Percentiles rank a stretch among this genome's conserved stretches.
These are phyloP conservation scores for Anguilla megastoma DNA, from an alignment of 2,797 vertebrate genomes.

Conservation along the genomic window DNA sequence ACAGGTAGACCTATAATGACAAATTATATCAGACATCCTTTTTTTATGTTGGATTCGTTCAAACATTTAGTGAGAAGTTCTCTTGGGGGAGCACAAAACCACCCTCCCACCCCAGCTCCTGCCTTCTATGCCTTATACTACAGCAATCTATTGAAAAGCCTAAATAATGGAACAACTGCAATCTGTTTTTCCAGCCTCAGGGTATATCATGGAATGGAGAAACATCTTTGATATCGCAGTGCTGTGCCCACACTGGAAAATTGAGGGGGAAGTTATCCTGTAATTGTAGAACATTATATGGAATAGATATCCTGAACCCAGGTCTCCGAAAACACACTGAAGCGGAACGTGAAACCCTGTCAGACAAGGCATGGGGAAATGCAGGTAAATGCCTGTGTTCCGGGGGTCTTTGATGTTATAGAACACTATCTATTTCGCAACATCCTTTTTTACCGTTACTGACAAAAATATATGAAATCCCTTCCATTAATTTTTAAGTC, in stretches of 20 bases:
- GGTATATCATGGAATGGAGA: slow-evolving; percentile 26
- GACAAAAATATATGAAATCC: background rate
- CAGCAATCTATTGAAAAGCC: slow-evolving; percentile 20
- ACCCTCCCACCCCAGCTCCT: background rate
- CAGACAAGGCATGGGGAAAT: no score
- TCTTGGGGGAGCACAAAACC: background rate
- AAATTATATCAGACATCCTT: slow-evolving; percentile 6
- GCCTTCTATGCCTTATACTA: background rate
- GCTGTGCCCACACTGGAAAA: background rate
- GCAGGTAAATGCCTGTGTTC: background rate
- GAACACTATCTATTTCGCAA: background rate
- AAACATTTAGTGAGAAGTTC: background rate
- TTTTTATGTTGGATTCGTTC: background rate
- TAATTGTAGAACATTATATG: slow-evolving; percentile 32
- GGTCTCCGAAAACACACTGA: background rate
- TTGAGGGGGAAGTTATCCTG: background rate
- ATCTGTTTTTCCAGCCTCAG: slow-evolving; percentile 29
- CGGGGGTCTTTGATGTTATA: background rate
- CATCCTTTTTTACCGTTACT: background rate
- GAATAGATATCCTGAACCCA: background rate
- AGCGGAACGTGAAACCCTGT: background rate
- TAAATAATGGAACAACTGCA: slow-evolving; percentile 30
- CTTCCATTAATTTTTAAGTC: background rate
- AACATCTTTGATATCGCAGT: slow-evolving; percentile 9
- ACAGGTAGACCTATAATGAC: no score